phyloP scores from a whole-genome alignment of 2,888 invertebrate species.

The Folsomia manolachei region DNA sequence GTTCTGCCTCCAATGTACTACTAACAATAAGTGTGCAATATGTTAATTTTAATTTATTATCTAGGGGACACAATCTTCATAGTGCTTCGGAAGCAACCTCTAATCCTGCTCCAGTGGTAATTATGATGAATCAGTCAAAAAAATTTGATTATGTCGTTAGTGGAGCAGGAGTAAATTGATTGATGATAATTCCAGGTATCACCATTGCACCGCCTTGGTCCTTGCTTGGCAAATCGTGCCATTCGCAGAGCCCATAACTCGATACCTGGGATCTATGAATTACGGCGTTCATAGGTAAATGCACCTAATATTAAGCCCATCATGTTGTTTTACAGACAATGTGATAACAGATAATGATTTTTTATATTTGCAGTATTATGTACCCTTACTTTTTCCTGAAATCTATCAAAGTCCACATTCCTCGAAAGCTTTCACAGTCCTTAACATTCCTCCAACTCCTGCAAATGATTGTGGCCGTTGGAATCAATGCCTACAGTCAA shows the following conservation, averaged over 20 bases:
- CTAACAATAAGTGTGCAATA: too few relatives aligned
- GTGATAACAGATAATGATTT: too few relatives aligned
- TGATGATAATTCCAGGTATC: too few relatives aligned
- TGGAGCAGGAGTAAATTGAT: too few relatives aligned
- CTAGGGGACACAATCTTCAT: conserved; percentile 63
- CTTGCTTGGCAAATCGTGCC: conserved; percentile 94
- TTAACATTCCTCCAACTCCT: conserved; percentile 85
- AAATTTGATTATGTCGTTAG: too few relatives aligned
- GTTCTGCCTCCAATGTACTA: too few relatives aligned
- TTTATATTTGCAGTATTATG: conserved; percentile 63
- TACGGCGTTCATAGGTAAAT: conserved; percentile 71
- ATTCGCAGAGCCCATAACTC: conserved; percentile 78
- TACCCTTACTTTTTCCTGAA: conserved; percentile 82
- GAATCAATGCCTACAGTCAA: conserved; percentile 83
- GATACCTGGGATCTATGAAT: conserved; percentile 94
- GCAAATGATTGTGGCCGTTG: conserved; percentile 91
- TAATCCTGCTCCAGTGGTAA: conserved; percentile 80
- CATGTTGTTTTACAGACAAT: too few relatives aligned
- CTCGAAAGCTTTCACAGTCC: conserved; percentile 78
- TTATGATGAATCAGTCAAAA: too few relatives aligned
- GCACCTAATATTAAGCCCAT: too few relatives aligned
- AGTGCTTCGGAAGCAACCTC: conserved; percentile 83
- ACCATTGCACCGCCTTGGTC: conserved; percentile 58
- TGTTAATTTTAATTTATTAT: background rate
- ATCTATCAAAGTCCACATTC: conserved; percentile 80